Percentiles rank a stretch among this genome's conserved stretches.
Conservation (phyloP, 2,113 vertebrate genomes). For the Odocoileus hemionus region DNA sequence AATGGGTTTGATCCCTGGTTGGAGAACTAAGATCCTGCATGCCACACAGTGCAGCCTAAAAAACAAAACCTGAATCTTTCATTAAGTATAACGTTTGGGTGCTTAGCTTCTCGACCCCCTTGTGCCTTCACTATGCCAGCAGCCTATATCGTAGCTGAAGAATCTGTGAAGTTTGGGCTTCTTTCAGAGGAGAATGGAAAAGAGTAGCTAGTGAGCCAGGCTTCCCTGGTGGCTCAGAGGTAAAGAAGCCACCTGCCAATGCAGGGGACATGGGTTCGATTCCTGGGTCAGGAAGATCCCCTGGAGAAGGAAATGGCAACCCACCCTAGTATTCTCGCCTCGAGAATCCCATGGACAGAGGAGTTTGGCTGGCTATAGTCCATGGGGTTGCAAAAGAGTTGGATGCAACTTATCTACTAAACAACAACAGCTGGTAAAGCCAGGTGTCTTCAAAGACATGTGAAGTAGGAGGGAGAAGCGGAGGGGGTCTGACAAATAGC, state of each 20-base stretch:
- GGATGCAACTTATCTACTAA: background rate
- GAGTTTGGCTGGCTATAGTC: background rate
- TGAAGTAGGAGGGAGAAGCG: background rate
- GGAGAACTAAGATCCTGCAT: background rate
- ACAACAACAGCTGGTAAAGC: background rate
- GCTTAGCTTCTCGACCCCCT: constrained; percentile 80
- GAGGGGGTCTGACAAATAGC: background rate
- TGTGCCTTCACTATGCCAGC: constrained; percentile 90
- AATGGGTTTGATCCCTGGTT: background rate
- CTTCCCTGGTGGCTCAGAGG: background rate
- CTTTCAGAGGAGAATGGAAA: background rate
- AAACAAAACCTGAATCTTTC: background rate
- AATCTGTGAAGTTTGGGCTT: constrained; percentile 93
- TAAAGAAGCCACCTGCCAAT: background rate
- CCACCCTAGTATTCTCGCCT: background rate
- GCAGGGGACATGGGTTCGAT: background rate
- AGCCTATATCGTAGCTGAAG: constrained; percentile 92
- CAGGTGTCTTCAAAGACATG: constrained; percentile 74
- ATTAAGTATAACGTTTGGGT: constrained; percentile 76
- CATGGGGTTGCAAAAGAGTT: background rate
- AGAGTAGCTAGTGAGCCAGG: background rate
- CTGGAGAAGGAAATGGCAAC: background rate
- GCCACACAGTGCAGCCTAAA: background rate
- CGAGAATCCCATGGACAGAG: background rate
- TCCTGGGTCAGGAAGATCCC: background rate